Evolutionary conservation across 2,113 vertebrate species (phyloP).

Genomic region (Eulemur macaco): DNA sequence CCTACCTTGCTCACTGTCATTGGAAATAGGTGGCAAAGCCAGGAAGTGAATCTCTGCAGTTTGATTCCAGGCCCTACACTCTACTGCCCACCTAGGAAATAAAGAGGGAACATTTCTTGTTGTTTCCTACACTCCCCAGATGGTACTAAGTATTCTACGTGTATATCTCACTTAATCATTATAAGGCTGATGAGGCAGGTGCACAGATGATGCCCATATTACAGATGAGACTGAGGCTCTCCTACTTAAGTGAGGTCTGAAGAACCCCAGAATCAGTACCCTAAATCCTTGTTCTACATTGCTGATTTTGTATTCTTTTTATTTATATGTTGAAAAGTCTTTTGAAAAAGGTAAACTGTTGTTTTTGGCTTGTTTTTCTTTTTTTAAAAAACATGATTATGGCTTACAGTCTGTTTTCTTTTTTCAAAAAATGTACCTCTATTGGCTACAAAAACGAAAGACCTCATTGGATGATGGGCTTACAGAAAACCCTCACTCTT

Average conservation of each 20-base stretch:
- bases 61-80: not conserved
- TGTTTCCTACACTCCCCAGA: not conserved
- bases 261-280: not conserved
- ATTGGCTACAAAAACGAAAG: not conserved
- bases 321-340: not conserved
- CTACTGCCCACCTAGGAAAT: not conserved
- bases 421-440: not conserved
- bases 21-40: not conserved
- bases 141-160: not conserved
- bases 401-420: not conserved
- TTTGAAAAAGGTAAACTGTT: slow-evolving; percentile 21
- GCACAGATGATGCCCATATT: fast-evolving
- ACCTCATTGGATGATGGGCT: not conserved
- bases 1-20: too few relatives aligned
- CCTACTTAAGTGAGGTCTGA: not conserved
- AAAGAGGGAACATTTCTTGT: too few relatives aligned
- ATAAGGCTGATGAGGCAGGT: not conserved
- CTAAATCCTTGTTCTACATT: not conserved
- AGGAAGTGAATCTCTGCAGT: not conserved
- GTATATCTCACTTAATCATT: not conserved
- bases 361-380: not conserved
- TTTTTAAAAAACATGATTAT: not conserved
- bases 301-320: not conserved
- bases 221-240: not conserved
- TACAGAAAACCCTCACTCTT: not conserved